Percentiles rank a stretch among this genome's conserved stretches.
Conservation (phyloP, 2,113 vertebrate species). For the Stomatorhinus ivindoensis region DNA sequence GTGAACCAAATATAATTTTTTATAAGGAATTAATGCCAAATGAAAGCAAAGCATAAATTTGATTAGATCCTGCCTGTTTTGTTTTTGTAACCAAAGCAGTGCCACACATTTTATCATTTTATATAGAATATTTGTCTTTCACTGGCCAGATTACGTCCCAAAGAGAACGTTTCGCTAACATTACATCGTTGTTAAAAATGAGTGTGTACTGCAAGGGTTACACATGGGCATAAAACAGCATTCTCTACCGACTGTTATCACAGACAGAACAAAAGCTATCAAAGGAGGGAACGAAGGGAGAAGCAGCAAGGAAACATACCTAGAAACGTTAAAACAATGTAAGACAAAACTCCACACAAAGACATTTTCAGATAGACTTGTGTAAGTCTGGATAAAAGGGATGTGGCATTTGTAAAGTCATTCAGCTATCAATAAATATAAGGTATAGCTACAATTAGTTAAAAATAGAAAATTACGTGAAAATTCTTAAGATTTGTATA, state of each 20-base stretch:
- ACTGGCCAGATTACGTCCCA: slow-evolving; percentile 50
- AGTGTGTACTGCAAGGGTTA: slow-evolving; percentile 65
- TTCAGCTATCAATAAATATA: slow-evolving; percentile 21
- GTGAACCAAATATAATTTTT: neutral
- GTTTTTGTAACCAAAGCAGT: slow-evolving; percentile 63
- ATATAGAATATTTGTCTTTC: slow-evolving; percentile 26
- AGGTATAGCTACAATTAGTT: neutral
- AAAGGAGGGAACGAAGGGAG: slow-evolving; percentile 37
- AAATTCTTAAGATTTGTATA: slow-evolving; percentile 45
- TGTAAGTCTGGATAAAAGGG: slow-evolving; percentile 39
- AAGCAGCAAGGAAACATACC: slow-evolving; percentile 38
- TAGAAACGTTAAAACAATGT: slow-evolving; percentile 58
- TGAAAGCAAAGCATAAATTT: slow-evolving; percentile 10
- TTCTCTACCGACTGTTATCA: slow-evolving; percentile 32
- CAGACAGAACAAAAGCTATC: slow-evolving; percentile 32
- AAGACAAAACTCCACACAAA: slow-evolving; percentile 48
- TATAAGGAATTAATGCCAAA: slow-evolving; percentile 1
- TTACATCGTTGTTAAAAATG: slow-evolving; percentile 45
- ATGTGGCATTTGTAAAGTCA: slow-evolving; percentile 23
- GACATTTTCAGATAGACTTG: slow-evolving; percentile 43
- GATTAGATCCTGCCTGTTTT: slow-evolving; percentile 17
- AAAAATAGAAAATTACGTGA: slow-evolving; percentile 11
- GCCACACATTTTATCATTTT: slow-evolving; percentile 39
- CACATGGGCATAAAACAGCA: slow-evolving; percentile 41
- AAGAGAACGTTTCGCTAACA: slow-evolving; percentile 46